Evolutionary conservation across 2,797 vertebrate genomes (phyloP).

Genomic region (Enteromius paludinosus): DNA sequence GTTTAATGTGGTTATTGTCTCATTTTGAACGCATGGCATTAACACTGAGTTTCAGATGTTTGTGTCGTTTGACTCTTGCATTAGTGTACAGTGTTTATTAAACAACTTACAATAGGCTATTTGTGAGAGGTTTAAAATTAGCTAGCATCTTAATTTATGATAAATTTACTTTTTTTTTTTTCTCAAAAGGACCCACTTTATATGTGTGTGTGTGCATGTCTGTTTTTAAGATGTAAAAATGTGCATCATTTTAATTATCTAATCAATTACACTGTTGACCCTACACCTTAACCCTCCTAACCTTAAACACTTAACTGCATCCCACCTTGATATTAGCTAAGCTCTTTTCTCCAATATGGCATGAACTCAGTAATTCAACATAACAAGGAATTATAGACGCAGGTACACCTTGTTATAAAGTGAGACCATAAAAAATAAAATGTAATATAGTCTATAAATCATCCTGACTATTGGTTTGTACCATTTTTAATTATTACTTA

Average conservation of each 20-base stretch:
- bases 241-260: not conserved
- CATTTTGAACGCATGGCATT: not conserved
- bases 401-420: not conserved
- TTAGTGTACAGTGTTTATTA: not conserved
- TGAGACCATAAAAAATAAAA: not conserved
- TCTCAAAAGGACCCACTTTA: not conserved
- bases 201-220: not conserved
- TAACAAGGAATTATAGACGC: not conserved
- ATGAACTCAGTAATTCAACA: not conserved
- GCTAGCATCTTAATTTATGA: not conserved
- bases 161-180: not conserved
- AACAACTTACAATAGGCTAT: not conserved
- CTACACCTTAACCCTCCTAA: not conserved
- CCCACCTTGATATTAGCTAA: not conserved
- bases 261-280: not conserved
- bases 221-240: not conserved
- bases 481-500: not conserved
- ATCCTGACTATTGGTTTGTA: not conserved
- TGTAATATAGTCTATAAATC: not conserved
- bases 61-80: not conserved
- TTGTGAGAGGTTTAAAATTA: not conserved
- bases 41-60: constrained; percentile 3
- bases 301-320: not conserved
- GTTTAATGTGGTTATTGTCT: constrained; percentile 14
- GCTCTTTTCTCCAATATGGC: not conserved